Conservation (phyloP, 1,140 invertebrate species). For the Macrocentrus cingulum region DNA sequence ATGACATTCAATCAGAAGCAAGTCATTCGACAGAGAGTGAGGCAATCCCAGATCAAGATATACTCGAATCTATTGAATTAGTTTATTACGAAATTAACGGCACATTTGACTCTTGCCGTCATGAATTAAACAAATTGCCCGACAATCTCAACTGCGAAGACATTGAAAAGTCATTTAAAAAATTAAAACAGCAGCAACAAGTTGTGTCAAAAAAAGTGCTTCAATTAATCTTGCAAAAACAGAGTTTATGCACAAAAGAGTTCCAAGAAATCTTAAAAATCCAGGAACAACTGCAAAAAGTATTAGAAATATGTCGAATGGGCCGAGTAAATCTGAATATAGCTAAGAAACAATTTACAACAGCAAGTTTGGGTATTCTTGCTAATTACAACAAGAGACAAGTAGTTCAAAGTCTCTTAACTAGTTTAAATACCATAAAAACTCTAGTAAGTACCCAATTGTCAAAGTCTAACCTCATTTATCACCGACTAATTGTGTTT, state of each 20-base stretch:
- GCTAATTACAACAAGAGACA: constrained; percentile 86
- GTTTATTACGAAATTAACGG: constrained; percentile 67
- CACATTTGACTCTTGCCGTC: constrained; percentile 67
- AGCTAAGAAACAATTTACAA: constrained; percentile 80
- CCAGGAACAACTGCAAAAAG: constrained; percentile 71
- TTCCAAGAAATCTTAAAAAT: constrained; percentile 80
- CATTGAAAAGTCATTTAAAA: constrained; percentile 68
- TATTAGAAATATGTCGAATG: constrained; percentile 70
- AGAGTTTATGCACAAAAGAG: constrained; percentile 80
- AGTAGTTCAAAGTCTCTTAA: constrained; percentile 74
- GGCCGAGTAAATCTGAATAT: constrained; percentile 72
- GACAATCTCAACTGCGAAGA: constrained; percentile 65
- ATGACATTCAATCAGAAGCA: constrained; percentile 41
- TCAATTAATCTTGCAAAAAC: constrained; percentile 87
- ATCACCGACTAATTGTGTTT: not conserved
- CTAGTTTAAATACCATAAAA: constrained; percentile 79
- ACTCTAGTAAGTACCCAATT: constrained; percentile 66
- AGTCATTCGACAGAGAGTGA: constrained; percentile 50
- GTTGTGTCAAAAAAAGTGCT: constrained; percentile 90
- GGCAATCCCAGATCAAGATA: constrained; percentile 71
- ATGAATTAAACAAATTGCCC: constrained; percentile 72
- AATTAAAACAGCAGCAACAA: constrained; percentile 73
- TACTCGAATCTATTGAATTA: constrained; percentile 71
- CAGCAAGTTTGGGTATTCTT: constrained; percentile 81
- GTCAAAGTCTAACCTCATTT: not conserved